Percentiles rank a stretch among this genome's conserved stretches.
These are phyloP conservation scores for Sebastes steindachneri DNA, from an alignment of 2,797 vertebrate genomes.

Conservation along the genomic window DNA sequence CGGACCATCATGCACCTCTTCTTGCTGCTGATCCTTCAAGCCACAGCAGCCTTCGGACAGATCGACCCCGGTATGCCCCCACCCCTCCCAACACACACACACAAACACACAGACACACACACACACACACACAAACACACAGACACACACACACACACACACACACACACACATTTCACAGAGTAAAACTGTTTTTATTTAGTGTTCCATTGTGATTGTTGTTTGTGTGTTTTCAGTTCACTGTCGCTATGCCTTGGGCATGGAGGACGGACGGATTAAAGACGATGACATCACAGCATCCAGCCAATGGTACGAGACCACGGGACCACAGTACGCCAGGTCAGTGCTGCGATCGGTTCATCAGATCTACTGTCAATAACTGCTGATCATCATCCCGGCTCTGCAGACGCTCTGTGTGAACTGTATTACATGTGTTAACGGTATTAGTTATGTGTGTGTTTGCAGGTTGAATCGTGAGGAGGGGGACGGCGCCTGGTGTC, in stretches of 20 bases:
- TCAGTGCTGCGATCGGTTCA: slow-evolving; percentile 48
- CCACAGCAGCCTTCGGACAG: slow-evolving; percentile 81
- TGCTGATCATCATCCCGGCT: too few relatives aligned
- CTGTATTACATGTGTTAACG: rapidly evolving
- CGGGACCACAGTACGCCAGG: slow-evolving; percentile 90
- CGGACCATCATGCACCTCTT: slow-evolving; percentile 90
- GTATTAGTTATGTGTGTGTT: background rate
- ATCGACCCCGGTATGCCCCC: slow-evolving; percentile 86
- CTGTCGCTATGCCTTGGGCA: slow-evolving; percentile 91
- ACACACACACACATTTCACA: background rate
- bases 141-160: background rate
- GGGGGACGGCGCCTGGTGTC: slow-evolving; percentile 92
- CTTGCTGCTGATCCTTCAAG: slow-evolving; percentile 87
- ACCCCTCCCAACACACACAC: background rate
- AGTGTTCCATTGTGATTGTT: background rate
- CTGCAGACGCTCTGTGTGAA: too few relatives aligned
- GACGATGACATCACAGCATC: slow-evolving; percentile 92
- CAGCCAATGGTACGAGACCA: slow-evolving; percentile 92
- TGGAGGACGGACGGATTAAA: slow-evolving; percentile 90
- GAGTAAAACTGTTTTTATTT: background rate
- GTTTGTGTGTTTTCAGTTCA: slow-evolving; percentile 75
- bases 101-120: background rate
- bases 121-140: background rate
- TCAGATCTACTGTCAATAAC: background rate
- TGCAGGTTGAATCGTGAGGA: slow-evolving; percentile 88